These are phyloP conservation scores for Nomada lathburiana DNA, from an alignment of 2,888 invertebrate species.

Conservation along the genomic window DNA sequence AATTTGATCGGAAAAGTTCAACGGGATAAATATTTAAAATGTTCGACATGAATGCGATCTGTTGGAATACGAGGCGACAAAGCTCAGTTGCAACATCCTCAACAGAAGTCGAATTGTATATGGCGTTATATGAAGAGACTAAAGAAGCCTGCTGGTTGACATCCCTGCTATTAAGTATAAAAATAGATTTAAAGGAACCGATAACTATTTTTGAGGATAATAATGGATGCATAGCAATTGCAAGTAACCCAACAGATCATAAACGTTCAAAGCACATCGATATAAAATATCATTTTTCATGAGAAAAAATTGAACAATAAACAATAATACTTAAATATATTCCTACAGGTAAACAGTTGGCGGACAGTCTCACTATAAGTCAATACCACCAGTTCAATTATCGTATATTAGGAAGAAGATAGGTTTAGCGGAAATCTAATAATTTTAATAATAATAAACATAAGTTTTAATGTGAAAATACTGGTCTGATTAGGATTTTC, in stretches of 20 bases:
- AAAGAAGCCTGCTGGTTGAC: neutral
- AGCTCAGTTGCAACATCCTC: neutral
- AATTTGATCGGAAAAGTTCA: neutral
- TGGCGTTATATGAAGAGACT: neutral
- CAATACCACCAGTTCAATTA: neutral
- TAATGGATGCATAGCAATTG: neutral
- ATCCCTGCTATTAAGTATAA: neutral
- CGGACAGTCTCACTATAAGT: neutral
- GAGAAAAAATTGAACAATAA: neutral
- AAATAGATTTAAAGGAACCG: neutral
- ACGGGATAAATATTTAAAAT: neutral
- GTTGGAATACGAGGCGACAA: slow-evolving; percentile 1
- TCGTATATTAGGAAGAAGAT: neutral
- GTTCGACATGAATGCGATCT: neutral
- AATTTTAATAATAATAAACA: too few species aligned
- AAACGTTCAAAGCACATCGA: neutral
- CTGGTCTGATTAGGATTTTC: neutral
- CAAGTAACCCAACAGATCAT: neutral
- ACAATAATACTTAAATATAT: neutral
- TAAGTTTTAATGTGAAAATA: too few species aligned
- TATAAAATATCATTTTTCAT: neutral
- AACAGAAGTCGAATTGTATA: neutral
- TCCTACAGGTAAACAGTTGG: neutral
- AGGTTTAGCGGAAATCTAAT: too few species aligned
- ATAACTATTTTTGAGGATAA: neutral